Conservation (phyloP, 2,113 vertebrate species). For the Gymnogyps californianus region DNA sequence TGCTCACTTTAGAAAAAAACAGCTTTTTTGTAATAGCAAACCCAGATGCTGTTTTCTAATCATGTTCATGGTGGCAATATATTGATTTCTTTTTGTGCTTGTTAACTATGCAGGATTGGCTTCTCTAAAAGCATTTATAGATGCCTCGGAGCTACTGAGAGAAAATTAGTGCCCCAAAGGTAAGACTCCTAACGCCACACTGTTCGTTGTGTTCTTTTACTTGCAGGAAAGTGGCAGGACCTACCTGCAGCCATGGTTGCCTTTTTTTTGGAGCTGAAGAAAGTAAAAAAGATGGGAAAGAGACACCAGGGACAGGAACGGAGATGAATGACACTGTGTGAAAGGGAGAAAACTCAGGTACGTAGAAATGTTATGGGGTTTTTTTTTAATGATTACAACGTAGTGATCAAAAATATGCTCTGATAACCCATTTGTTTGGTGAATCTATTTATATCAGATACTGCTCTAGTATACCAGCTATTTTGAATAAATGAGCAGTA, state of each 20-base stretch:
- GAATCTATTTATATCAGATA: background rate
- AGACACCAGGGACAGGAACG: background rate
- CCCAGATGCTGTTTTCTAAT: background rate
- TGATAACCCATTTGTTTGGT: background rate
- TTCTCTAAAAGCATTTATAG: background rate
- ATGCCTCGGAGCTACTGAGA: accelerated
- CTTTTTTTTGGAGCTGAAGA: background rate
- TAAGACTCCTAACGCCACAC: accelerated
- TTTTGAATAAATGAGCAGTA: background rate
- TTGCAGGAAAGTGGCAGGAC: background rate
- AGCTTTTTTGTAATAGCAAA: background rate
- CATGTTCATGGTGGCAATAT: accelerated
- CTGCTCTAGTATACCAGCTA: background rate
- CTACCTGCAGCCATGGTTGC: background rate
- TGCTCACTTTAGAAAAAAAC: background rate
- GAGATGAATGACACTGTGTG: background rate
- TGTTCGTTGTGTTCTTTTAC: accelerated
- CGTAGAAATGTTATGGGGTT: accelerated
- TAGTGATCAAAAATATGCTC: background rate
- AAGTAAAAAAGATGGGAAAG: background rate
- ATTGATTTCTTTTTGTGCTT: background rate
- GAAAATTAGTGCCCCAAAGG: background rate
- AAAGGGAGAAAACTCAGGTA: background rate
- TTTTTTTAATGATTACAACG: too few relatives aligned
- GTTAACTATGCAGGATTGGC: background rate